Conservation (phyloP, 2,888 invertebrate species). For the Drosophila colorata region DNA sequence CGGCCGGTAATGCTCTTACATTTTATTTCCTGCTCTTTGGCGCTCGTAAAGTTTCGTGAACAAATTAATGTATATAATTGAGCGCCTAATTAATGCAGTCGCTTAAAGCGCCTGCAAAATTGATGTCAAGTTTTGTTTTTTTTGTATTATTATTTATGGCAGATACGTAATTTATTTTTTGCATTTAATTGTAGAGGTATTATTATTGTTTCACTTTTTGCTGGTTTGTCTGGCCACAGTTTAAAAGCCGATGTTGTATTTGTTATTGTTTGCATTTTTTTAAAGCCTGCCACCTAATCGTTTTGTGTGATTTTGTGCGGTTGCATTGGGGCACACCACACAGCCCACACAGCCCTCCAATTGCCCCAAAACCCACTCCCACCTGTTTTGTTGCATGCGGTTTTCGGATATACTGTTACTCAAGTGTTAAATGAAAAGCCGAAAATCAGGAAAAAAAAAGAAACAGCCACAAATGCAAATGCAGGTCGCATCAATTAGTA, state of each 20-base stretch:
- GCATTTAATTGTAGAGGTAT: slow-evolving; percentile 41
- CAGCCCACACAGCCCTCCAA: slow-evolving; percentile 11
- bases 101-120: slow-evolving; percentile 36
- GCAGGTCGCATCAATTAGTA: not conserved
- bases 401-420: slow-evolving; percentile 20
- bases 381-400: slow-evolving; percentile 25
- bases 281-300: slow-evolving; percentile 60
- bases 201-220: slow-evolving; percentile 30
- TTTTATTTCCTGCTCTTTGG: slow-evolving; percentile 17
- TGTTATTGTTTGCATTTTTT: slow-evolving; percentile 18
- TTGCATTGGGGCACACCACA: slow-evolving; percentile 64
- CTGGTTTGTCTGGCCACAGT: slow-evolving; percentile 35
- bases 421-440: slow-evolving; percentile 29
- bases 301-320: slow-evolving; percentile 72
- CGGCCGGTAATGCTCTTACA: not conserved
- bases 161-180: slow-evolving; percentile 3
- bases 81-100: slow-evolving; percentile 48
- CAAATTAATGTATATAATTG: slow-evolving; percentile 28
- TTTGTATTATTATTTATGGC: slow-evolving; percentile 20
- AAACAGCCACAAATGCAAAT: not conserved
- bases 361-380: not conserved
- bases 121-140: slow-evolving; percentile 46
- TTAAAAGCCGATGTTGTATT: slow-evolving; percentile 26
- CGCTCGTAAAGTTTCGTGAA: slow-evolving; percentile 7
- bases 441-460: slow-evolving; percentile 3